Evolutionary conservation across 2,888 invertebrate species (phyloP).

Genomic region (Cheilosia pagana): DNA sequence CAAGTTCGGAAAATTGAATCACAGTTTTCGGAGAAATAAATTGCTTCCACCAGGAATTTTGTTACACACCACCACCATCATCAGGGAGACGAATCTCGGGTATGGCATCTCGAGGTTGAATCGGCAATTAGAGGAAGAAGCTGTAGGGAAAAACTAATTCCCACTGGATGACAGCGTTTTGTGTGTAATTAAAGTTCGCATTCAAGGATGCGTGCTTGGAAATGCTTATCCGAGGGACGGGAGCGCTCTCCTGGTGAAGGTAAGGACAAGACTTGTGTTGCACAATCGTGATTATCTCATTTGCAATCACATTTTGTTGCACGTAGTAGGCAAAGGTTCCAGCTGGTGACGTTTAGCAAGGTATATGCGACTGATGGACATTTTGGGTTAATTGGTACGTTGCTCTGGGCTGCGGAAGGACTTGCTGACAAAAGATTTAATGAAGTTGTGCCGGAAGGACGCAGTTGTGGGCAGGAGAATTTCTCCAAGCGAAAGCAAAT

Average conservation of each 20-base stretch:
- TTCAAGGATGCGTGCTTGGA: slow-evolving; percentile 68
- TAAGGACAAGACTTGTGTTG: slow-evolving; percentile 41
- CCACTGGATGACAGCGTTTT: slow-evolving; percentile 41
- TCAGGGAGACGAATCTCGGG: slow-evolving; percentile 23
- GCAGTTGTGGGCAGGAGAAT: neutral
- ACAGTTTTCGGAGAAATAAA: slow-evolving; percentile 63
- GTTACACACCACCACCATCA: slow-evolving; percentile 20
- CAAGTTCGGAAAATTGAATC: slow-evolving; percentile 70
- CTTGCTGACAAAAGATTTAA: neutral
- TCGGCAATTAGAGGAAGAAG: slow-evolving; percentile 64
- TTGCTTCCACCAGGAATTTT: slow-evolving; percentile 30
- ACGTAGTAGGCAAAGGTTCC: slow-evolving; percentile 35
- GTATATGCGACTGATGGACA: neutral
- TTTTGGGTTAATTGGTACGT: slow-evolving; percentile 51
- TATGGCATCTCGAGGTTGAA: slow-evolving; percentile 54
- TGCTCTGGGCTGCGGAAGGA: neutral
- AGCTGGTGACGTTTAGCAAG: neutral
- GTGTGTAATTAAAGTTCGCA: slow-evolving; percentile 70
- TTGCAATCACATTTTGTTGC: slow-evolving; percentile 49
- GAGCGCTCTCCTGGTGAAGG: neutral
- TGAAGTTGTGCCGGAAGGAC: neutral
- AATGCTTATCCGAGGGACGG: slow-evolving; percentile 33
- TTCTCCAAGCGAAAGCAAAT: neutral
- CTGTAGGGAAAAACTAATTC: slow-evolving; percentile 53
- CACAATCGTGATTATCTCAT: slow-evolving; percentile 62